These are phyloP conservation scores for Zenarchopterus dispar DNA, from an alignment of 2,797 vertebrate genomes.

Conservation along the genomic window DNA sequence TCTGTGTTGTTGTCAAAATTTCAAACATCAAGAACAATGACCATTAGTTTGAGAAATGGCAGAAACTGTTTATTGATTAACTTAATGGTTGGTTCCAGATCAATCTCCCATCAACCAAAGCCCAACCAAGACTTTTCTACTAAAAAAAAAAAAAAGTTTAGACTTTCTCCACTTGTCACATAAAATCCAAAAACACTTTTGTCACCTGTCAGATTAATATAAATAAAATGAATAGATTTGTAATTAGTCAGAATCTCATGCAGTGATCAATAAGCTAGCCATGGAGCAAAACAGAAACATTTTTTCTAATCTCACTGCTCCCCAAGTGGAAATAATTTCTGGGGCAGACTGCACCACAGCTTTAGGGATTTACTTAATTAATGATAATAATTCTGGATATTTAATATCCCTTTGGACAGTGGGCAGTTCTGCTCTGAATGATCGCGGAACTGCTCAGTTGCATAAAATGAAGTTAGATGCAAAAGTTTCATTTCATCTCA, in stretches of 20 bases:
- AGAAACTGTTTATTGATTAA: background rate
- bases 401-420: background rate
- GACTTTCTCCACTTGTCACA: background rate
- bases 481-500: background rate
- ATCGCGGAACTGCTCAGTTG: background rate
- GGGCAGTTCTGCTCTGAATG: background rate
- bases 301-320: background rate
- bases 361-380: background rate
- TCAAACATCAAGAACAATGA: background rate
- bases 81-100: too few species aligned
- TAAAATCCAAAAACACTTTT: conserved; percentile 7
- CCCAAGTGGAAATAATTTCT: background rate
- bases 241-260: conserved; percentile 18
- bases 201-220: background rate
- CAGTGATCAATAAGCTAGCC: conserved; percentile 11
- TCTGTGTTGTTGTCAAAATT: background rate
- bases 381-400: background rate
- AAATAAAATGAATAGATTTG: conserved; percentile 11
- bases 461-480: background rate
- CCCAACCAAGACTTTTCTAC: background rate
- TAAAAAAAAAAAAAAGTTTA: background rate
- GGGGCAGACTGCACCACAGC: too few species aligned
- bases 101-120: too few species aligned
- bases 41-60: background rate
- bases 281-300: conserved; percentile 6